Conservation (phyloP, 1,140 invertebrate species). For the Drosophila lowei region DNA sequence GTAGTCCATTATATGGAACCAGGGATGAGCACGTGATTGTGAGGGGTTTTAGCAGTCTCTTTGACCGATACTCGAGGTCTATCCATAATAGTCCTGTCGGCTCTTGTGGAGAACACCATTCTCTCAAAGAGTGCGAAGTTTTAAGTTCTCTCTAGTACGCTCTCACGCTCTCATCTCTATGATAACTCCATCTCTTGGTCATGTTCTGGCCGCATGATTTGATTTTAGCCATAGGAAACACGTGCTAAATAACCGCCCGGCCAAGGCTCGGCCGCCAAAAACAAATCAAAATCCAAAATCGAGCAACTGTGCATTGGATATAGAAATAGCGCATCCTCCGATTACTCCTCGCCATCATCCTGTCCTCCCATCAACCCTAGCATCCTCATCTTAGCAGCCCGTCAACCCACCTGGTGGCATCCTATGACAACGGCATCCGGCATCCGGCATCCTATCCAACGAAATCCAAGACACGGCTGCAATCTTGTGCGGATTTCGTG, state of each 20-base stretch:
- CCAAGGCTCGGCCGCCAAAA: conserved; percentile 13
- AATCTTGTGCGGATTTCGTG: conserved; percentile 69
- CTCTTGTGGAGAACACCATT: no score
- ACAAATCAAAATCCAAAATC: conserved; percentile 58
- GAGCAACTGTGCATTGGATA: conserved; percentile 40
- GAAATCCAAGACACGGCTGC: conserved; percentile 55
- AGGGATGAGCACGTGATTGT: no score
- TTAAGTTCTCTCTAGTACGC: no score
- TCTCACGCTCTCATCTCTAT: conserved; percentile 10
- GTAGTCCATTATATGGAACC: no score
- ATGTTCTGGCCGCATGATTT: conserved; percentile 38
- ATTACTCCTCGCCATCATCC: no score
- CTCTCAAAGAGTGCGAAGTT: no score
- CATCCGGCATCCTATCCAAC: conserved; percentile 9
- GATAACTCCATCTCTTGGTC: neutral
- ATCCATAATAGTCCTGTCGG: no score
- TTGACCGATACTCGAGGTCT: no score
- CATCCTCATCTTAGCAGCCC: neutral
- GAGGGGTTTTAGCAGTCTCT: no score
- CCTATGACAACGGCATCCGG: conserved; percentile 54
- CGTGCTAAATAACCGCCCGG: conserved; percentile 58
- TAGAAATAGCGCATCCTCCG: conserved; percentile 35
- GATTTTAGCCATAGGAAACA: conserved; percentile 65
- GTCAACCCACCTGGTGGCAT: conserved; percentile 17
- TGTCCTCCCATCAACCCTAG: neutral